Conservation (phyloP, 2,797 vertebrate genomes). For the Sebastes wilsoni region DNA sequence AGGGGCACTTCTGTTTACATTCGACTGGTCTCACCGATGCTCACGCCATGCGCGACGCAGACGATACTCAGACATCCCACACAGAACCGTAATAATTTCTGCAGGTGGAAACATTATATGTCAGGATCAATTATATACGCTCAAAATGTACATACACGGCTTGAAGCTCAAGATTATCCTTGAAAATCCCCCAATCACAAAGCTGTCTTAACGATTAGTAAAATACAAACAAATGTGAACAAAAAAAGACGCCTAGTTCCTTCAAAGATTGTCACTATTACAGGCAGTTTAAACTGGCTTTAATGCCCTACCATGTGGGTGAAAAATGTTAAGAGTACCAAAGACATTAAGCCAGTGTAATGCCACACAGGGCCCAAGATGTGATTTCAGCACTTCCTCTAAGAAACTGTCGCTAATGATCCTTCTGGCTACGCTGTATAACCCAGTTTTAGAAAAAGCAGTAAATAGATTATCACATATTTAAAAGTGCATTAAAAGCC, state of each 20-base stretch:
- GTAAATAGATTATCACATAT: not conserved
- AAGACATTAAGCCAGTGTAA: not conserved
- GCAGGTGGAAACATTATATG: conserved; percentile 35
- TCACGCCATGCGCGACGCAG: conserved; percentile 26
- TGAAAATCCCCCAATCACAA: not conserved
- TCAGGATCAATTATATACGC: not conserved
- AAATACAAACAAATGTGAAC: not conserved
- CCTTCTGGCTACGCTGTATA: not conserved
- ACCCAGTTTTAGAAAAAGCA: not conserved
- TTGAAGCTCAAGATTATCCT: not conserved
- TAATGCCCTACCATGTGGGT: not conserved
- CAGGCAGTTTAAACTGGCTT: not conserved
- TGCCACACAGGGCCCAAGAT: not conserved
- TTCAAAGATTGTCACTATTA: not conserved
- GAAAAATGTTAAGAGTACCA: not conserved
- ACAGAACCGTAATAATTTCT: conserved; percentile 20
- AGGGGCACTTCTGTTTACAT: conserved; percentile 64
- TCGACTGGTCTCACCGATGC: conserved; percentile 42
- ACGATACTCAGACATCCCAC: conserved; percentile 39
- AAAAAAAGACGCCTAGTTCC: not conserved
- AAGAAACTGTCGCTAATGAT: not conserved
- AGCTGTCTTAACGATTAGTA: not conserved
- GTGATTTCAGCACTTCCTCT: not conserved
- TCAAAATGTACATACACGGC: not conserved
- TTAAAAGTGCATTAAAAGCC: not conserved